These are phyloP conservation scores for Caranx melampygus DNA, from an alignment of 2,113 vertebrate genomes.

Conservation along the genomic window DNA sequence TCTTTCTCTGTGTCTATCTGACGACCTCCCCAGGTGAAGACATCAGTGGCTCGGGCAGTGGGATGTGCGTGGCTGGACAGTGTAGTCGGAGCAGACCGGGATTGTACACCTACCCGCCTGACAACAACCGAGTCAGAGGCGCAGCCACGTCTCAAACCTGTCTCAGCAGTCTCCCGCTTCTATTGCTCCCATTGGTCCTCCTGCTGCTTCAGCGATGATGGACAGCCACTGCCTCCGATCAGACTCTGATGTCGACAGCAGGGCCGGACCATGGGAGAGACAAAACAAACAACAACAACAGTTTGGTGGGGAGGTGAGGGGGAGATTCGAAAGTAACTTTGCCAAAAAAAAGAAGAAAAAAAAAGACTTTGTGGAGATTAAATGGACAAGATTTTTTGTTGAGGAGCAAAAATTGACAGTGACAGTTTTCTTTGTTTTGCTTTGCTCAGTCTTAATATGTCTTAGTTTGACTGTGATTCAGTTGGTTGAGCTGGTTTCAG, in stretches of 20 bases:
- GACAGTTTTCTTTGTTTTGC: conserved; percentile 50
- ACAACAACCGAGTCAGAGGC: conserved; percentile 81
- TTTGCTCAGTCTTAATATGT: conserved; percentile 54
- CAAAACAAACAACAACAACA: background rate
- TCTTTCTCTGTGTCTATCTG: background rate
- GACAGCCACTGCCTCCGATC: conserved; percentile 42
- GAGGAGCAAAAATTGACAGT: conserved; percentile 54
- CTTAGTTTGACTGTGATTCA: conserved; percentile 49
- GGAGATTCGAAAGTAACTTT: conserved; percentile 58
- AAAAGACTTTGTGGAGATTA: conserved; percentile 46
- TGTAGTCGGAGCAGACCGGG: conserved; percentile 81
- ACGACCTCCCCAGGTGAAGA: conserved; percentile 87
- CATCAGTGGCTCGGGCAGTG: conserved; percentile 93
- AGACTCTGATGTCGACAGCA: conserved; percentile 47
- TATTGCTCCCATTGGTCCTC: conserved; percentile 75
- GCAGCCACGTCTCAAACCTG: conserved; percentile 55
- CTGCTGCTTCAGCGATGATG: conserved; percentile 89
- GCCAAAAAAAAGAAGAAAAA: conserved; percentile 68
- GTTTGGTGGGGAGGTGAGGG: background rate
- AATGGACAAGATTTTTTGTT: conserved; percentile 61
- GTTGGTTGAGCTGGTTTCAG: conserved; percentile 68
- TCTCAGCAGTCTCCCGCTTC: conserved; percentile 71
- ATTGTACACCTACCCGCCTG: conserved; percentile 84
- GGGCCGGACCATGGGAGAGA: conserved; percentile 35
- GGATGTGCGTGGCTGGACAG: conserved; percentile 86